Evolutionary conservation across 2,797 vertebrate genomes (phyloP).

Genomic region (Urosaurus nigricauda): DNA sequence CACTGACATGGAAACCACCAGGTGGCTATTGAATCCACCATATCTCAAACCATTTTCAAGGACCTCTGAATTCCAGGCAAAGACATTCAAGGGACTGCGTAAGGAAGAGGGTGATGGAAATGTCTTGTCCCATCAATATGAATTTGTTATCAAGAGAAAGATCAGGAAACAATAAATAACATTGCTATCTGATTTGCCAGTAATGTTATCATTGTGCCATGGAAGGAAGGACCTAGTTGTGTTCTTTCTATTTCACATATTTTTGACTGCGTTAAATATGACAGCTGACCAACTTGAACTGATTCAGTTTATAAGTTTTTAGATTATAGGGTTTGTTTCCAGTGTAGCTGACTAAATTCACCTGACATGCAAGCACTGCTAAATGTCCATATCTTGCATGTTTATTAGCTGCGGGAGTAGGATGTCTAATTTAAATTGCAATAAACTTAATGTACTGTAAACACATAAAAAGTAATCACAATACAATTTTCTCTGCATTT

Average conservation of each 20-base stretch:
- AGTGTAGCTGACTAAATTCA: slow-evolving; percentile 44
- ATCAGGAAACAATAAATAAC: not conserved
- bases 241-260: slow-evolving; percentile 7
- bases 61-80: not conserved
- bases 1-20: too few relatives aligned
- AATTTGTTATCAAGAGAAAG: not conserved
- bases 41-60: not conserved
- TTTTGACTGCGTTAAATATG: slow-evolving; percentile 50
- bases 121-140: not conserved
- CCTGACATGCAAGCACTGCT: slow-evolving; percentile 39
- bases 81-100: not conserved
- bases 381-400: slow-evolving; percentile 50
- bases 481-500: slow-evolving; percentile 45
- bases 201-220: not conserved
- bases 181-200: not conserved
- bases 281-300: slow-evolving; percentile 37
- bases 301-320: slow-evolving; percentile 39
- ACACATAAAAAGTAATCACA: slow-evolving; percentile 40
- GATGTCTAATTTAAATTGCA: slow-evolving; percentile 60
- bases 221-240: not conserved
- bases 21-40: too few relatives aligned
- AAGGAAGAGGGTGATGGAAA: too few relatives aligned
- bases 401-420: slow-evolving; percentile 56
- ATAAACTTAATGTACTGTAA: slow-evolving; percentile 57
- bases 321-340: slow-evolving; percentile 34